Evolutionary conservation across 2,888 invertebrate species (phyloP), one percentile per base, ranked within the genome.

Genomic region (Synanthedon tipuliformis): DNA sequence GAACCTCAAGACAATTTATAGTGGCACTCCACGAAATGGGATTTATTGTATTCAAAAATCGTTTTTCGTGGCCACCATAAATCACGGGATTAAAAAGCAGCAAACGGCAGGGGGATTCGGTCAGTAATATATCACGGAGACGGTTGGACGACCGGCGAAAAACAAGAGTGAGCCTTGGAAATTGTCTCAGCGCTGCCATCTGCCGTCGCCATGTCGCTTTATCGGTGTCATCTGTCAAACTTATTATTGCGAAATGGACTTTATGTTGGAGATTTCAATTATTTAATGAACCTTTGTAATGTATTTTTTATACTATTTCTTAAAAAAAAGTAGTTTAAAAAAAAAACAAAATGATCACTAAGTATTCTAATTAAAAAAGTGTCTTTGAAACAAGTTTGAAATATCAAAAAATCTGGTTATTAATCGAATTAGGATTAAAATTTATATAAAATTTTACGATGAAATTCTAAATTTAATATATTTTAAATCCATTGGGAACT

Each of bases 21-120:
- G 61, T 55, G 55, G 57, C 54, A 51, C 53, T 53, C 53, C 54
- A 51, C 56, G 57, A 65, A 69, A 69, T 66, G 66, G 65, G 65
- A 66, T 64, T 64, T 61, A 64, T 68, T 71, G 65, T 66, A 70
- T 69, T 74, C 68, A 69, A 71, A 71, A 71, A 71, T 64, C 66
- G 70, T 68, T 71, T 63, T 62, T 61, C 61, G 63, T 62, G 57
- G 61, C 61, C 57, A 57, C 61, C 59, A 73, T 77, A 75, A 75
- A 75, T 75, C 75, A 72, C 61, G 54, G 68, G 73, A 75, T 77
- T 75, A 75, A 75, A 77, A 75, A 73, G 67, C 70, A 67, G 66
- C 65, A 69, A 71, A 66, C 63, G 69, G 64, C 61, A 59, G 64
- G 63, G 61, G 65, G 62, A 63, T 63, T 58, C 69, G 73, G 69